Conservation (phyloP, 1,140 invertebrate species). For the Calosoma granatense region DNA sequence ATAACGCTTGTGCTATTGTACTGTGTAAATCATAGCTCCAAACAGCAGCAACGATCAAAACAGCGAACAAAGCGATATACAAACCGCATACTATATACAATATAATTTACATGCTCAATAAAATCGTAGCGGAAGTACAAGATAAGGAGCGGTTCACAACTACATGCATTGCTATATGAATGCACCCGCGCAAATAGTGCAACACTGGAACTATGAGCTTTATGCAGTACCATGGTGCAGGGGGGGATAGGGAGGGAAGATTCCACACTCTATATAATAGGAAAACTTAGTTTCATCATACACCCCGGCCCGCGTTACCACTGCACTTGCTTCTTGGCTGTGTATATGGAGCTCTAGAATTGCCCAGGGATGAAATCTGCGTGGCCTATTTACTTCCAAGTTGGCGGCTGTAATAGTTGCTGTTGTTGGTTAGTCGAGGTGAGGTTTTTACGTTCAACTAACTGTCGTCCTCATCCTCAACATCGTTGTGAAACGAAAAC, state of each 20-base stretch:
- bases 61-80: neutral
- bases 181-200: neutral
- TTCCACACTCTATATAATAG: neutral
- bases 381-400: conserved; percentile 5
- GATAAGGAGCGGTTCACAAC: neutral
- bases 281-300: neutral
- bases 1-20: no score
- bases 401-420: neutral
- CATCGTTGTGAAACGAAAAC: neutral
- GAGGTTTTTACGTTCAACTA: conserved; percentile 12
- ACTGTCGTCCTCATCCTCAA: no score
- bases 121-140: conserved; percentile 4
- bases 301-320: neutral
- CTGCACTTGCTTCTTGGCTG: no score
- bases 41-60: neutral
- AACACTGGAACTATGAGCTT: no score
- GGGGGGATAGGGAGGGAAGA: no score
- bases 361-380: neutral
- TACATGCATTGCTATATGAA: neutral
- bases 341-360: no score
- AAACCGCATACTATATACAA: neutral
- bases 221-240: no score
- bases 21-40: no score
- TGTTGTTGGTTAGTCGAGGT: neutral
- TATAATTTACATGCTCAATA: conserved; percentile 1